phyloP scores from a whole-genome alignment of 2,888 invertebrate species.

The Harmothoe impar region DNA sequence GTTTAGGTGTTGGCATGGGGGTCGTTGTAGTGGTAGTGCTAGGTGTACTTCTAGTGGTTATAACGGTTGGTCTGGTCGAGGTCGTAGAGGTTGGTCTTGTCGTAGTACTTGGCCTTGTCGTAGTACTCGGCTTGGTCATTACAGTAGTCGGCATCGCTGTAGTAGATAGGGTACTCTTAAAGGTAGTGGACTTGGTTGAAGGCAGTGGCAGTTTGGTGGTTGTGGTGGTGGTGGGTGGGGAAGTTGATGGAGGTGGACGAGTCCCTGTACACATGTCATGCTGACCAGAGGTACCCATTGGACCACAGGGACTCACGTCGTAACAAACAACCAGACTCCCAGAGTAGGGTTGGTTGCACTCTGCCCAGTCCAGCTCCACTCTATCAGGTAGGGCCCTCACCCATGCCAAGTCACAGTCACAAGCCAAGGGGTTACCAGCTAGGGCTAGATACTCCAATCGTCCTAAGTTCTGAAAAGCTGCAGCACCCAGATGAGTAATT shows the following conservation, averaged over 20 bases:
- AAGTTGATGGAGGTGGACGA: conserved; percentile 40
- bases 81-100: conserved; percentile 60
- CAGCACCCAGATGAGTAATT: conserved; percentile 21
- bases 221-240: conserved; percentile 56
- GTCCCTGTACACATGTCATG: conserved; percentile 57
- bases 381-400: conserved; percentile 39
- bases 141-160: conserved; percentile 46
- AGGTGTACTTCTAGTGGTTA: conserved; percentile 24
- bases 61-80: conserved; percentile 51
- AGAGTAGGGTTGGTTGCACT: conserved; percentile 22
- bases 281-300: neutral
- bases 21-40: conserved; percentile 31
- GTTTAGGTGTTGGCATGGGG: too few relatives aligned
- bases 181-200: neutral
- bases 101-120: conserved; percentile 17
- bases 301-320: conserved; percentile 46
- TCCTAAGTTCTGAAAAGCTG: conserved; percentile 36
- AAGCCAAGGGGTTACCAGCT: conserved; percentile 66
- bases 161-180: neutral
- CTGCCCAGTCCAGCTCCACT: conserved; percentile 65
- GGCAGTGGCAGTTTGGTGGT: conserved; percentile 34
- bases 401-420: conserved; percentile 68
- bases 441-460: conserved; percentile 53
- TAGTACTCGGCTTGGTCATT: neutral
- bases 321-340: conserved; percentile 62